Base-by-base conservation (phyloP, 1,140 invertebrate species). In the Drosophila willistoni region DNA sequence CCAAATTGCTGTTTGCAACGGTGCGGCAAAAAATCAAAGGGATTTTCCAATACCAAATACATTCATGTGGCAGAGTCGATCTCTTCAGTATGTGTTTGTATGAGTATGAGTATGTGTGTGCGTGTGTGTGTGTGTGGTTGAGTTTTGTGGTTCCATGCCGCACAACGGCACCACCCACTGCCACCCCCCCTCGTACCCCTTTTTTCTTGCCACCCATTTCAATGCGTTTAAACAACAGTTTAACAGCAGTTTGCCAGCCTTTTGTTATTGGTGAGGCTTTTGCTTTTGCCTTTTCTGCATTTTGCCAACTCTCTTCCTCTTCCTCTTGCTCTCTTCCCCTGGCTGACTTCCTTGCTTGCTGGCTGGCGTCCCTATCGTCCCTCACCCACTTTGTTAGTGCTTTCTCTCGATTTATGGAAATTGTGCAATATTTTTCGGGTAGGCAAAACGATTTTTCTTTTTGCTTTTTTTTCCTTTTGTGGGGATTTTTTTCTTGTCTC, bases 1-100 rank as follows among this genome's bases (percentile, higher is more conserved):
- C 80, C 84, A 91, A 91, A 91, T 91, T 91, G 89, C 84, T 91
- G 84, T 78, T 86, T 79, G 81, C 89, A 84, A 72, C 75, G 74
- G 78, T 87, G 83, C 83, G 83, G 84, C 84, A 87, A 89, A 87
- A 87, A 87, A 87, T 87, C 83, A 87, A 87, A 87, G 83, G 83
- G 83, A 83, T 87, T 87, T 77, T 77, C 79, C 80, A 86, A 85
- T 85, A 82, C 84, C 84, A 87, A 51, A 87, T 83, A 83, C 83
- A 80, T 73, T 70, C 75, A 71, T 69, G 66, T 73, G 57, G 67
- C 44, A 51, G 54, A 63, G 62, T 71, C 62, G 54, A 68, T 76
- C 60, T 71, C 47, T 59, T 65, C 61, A 61, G 62, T 42, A 47
- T 42, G 9, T 68, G 34, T 67, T 36, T 36, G 33, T 62, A 33